Evolutionary conservation across 2,797 vertebrate species (phyloP).

Genomic region (Neosalanx taihuensis): DNA sequence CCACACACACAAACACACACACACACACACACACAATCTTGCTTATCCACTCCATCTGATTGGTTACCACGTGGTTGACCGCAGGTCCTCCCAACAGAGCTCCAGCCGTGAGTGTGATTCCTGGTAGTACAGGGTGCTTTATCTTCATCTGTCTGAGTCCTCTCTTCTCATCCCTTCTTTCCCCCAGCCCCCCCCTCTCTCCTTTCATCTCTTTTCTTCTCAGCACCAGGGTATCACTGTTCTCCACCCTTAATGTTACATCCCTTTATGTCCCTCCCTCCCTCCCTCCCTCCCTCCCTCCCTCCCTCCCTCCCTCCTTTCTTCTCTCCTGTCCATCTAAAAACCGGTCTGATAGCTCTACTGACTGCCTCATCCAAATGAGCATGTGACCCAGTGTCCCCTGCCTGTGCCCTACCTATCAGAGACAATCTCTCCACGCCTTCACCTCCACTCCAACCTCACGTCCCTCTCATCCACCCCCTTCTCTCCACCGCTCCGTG

Average conservation of each 20-base stretch:
- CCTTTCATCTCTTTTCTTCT: background rate
- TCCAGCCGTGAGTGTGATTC: slow-evolving; percentile 33
- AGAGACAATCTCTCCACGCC: background rate
- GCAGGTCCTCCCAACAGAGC: slow-evolving; percentile 15
- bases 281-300: background rate
- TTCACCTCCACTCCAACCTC: background rate
- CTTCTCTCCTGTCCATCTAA: slow-evolving; percentile 37
- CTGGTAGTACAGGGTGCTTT: slow-evolving; percentile 49
- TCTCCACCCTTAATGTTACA: background rate
- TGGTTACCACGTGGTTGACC: slow-evolving; percentile 34
- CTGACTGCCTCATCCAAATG: background rate
- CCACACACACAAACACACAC: background rate
- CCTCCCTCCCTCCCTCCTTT: background rate
- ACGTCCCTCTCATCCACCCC: background rate
- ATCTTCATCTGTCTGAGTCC: slow-evolving; percentile 45
- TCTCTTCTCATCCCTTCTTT: slow-evolving; percentile 33
- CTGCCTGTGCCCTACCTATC: background rate
- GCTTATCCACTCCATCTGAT: slow-evolving; percentile 37
- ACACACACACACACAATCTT: slow-evolving; percentile 7
- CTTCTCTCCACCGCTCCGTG: background rate
- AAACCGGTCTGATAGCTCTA: background rate
- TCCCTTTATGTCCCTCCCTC: background rate
- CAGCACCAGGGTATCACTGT: background rate
- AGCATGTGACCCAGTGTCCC: background rate
- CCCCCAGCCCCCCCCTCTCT: slow-evolving; percentile 55